phyloP scores from a whole-genome alignment of 2,888 invertebrate genomes.

The Metacarcinus magister region DNA sequence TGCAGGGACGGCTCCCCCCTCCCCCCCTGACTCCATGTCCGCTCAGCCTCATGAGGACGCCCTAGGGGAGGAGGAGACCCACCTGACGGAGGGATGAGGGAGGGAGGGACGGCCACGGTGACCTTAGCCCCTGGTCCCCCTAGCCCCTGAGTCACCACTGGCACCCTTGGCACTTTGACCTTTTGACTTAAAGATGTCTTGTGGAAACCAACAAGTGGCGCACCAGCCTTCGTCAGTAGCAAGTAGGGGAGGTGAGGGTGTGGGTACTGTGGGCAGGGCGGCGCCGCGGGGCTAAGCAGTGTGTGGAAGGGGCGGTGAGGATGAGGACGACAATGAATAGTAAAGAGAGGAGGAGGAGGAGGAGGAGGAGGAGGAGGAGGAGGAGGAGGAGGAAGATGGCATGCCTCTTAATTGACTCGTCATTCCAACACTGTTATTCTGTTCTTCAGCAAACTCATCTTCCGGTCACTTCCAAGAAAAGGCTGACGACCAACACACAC shows the following conservation, averaged over 20 bases:
- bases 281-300: neutral
- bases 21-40: neutral
- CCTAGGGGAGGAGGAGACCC: neutral
- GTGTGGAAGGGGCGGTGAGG: neutral
- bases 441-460: neutral
- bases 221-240: neutral
- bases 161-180: conserved; percentile 27
- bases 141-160: neutral
- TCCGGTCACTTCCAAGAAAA: neutral
- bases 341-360: neutral
- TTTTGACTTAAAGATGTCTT: conserved; percentile 44
- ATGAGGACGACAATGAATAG: neutral
- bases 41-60: neutral
- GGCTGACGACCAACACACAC: neutral
- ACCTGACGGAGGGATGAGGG: neutral
- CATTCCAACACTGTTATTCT: neutral
- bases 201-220: conserved; percentile 31
- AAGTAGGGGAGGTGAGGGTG: neutral
- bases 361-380: neutral
- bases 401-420: neutral
- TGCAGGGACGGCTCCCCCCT: neutral
- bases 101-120: neutral
- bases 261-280: neutral
- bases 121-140: neutral
- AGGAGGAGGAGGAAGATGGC: neutral